Base-by-base conservation (phyloP, 2,113 vertebrate species). In the Orientallactaga bullata region DNA sequence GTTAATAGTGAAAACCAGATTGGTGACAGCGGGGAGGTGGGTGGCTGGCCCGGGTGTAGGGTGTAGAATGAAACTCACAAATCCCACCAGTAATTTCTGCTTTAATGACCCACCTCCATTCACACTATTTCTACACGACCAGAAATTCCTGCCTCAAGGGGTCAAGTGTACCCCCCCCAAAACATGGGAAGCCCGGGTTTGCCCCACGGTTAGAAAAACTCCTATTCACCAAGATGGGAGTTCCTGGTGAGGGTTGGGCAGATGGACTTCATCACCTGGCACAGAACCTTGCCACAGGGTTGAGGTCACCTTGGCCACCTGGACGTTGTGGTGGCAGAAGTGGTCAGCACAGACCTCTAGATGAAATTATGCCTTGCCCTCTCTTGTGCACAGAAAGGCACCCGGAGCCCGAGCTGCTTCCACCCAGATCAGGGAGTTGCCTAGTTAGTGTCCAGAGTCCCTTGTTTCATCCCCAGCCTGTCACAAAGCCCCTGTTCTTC, bases 401-500 rank as follows among this genome's bases (percentile, higher is more conserved):
- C 77, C 10, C 42, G 37, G 42, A 51, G 61, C 74, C 51, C 83
- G 18, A 23, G 73, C 39, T 81, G 68, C 35, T 77, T 80, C 71
- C 72, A 6, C 77, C 21, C 32, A n/a, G 78, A 39, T 73, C 95
- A 80, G 78, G 63, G 90, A 55, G 92, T 66, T 89, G 91, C 71
- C 91, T 81, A 55, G 85, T 65, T 83, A 66, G 87, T 83, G 96
- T 66, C 61, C 35, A 28, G 78, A 63, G 74, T 61, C 85, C 91
- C 94, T 89, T 65, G 42, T 94, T 91, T 93, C 63, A 77, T 81
- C 32, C 88, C 39, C 30, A 69, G 91, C n/a, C 78, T 85, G 78
- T 90, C 58, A 97, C 94, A 97, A 96, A 96, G 90, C 68, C 90
- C 69, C 76, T 86, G 81, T 95, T 93, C 90, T 93, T 91, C 86